phyloP scores from a whole-genome alignment of 2,797 vertebrate genomes.

The Platalea minor region DNA sequence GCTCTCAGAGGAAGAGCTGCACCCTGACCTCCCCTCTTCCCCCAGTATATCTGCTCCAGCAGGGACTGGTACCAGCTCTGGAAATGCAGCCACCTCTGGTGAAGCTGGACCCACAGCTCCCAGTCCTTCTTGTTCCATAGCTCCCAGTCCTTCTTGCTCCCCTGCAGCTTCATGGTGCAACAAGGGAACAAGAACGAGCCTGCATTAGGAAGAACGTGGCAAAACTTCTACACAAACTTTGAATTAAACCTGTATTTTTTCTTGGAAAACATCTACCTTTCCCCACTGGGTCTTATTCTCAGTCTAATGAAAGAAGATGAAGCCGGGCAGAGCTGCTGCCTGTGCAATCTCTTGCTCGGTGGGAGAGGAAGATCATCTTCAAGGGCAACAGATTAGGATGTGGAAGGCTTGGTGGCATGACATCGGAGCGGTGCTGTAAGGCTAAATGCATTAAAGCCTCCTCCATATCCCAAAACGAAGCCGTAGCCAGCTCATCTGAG shows the following conservation, averaged over 20 bases:
- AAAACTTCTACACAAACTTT: background rate
- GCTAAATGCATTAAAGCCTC: background rate
- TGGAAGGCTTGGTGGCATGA: background rate
- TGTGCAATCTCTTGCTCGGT: background rate
- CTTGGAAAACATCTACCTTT: background rate
- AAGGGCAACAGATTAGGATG: rapidly evolving
- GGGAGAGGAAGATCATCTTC: background rate
- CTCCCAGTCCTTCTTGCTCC: background rate
- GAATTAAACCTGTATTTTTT: background rate
- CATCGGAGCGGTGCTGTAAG: background rate
- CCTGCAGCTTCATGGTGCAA: rapidly evolving
- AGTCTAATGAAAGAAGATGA: background rate
- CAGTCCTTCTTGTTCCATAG: background rate
- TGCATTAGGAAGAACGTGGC: rapidly evolving
- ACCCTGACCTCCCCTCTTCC: too few relatives aligned
- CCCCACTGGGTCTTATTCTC: background rate
- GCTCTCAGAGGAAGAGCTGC: too few relatives aligned
- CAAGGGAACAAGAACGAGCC: background rate
- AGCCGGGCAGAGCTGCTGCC: rapidly evolving
- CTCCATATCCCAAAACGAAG: background rate
- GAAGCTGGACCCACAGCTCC: background rate
- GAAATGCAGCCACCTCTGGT: background rate
- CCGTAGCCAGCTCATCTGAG: background rate
- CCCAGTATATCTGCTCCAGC: too few relatives aligned
- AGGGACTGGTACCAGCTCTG: background rate